Evolutionary conservation across 2,888 invertebrate species (phyloP).

Genomic region (Sussaba pulchella): DNA sequence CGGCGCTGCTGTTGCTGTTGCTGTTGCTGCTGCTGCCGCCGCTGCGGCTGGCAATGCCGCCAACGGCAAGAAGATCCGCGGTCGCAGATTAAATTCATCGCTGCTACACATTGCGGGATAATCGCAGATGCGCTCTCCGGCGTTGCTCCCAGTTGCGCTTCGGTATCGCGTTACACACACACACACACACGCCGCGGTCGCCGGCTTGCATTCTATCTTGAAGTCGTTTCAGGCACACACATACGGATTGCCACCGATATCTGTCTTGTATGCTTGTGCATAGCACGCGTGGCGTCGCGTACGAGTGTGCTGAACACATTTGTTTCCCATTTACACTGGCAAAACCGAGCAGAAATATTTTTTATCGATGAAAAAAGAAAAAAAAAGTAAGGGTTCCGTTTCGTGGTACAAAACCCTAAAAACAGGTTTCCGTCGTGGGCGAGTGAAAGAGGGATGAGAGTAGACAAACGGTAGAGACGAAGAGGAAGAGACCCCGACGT

Average conservation of each 20-base stretch:
- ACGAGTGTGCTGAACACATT: too few relatives aligned
- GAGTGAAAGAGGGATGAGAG: background rate
- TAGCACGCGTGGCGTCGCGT: too few relatives aligned
- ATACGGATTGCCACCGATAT: too few relatives aligned
- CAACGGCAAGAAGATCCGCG: constrained; percentile 46
- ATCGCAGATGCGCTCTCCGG: constrained; percentile 48
- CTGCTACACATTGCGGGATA: constrained; percentile 38
- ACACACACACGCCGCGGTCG: too few relatives aligned
- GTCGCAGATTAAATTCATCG: constrained; percentile 62
- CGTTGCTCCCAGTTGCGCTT: constrained; percentile 7
- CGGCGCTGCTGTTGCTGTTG: constrained; percentile 1
- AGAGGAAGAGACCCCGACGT: background rate
- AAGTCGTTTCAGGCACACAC: too few relatives aligned
- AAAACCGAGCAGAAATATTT: constrained; percentile 1
- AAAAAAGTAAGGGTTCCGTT: too few relatives aligned
- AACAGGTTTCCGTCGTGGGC: constrained; percentile 11
- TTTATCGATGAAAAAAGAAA: too few relatives aligned
- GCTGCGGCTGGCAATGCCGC: constrained; percentile 38
- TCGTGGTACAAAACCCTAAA: too few relatives aligned
- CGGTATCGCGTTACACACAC: constrained; percentile 28
- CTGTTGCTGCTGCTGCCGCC: constrained; percentile 1
- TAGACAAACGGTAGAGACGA: background rate
- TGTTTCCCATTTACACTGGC: too few relatives aligned
- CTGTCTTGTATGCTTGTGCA: too few relatives aligned
- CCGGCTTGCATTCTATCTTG: background rate